Conservation (phyloP, 2,888 invertebrate genomes). For the Poecilobothrus nobilitatus region DNA sequence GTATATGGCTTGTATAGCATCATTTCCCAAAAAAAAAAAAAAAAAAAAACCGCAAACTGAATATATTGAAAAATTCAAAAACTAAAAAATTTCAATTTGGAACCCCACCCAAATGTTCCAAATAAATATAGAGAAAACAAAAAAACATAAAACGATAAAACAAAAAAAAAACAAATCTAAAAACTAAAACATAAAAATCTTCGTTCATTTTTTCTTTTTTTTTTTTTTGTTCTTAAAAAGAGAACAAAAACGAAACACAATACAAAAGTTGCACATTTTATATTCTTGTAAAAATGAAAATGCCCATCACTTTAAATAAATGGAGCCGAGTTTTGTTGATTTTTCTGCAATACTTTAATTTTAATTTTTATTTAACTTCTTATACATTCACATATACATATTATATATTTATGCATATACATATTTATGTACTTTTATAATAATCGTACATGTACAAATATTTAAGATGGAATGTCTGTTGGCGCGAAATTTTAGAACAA, state of each 20-base stretch:
- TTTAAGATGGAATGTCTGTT: not conserved
- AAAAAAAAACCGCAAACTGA: no score
- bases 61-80: not conserved
- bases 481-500: not conserved
- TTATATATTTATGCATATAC: not conserved
- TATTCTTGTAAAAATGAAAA: no score
- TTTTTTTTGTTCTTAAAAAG: no score
- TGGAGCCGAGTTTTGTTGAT: no score
- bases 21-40: no score
- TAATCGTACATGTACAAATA: no score
- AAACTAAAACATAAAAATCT: not conserved
- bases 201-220: no score
- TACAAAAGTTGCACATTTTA: not conserved
- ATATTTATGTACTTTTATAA: not conserved
- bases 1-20: no score
- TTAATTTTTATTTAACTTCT: not conserved
- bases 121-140: not conserved
- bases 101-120: conserved; percentile 1
- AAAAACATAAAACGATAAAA: not conserved
- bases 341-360: no score
- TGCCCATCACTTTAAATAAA: no score
- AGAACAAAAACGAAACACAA: no score
- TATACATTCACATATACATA: not conserved
- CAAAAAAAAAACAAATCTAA: not conserved
- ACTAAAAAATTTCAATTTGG: not conserved